Evolutionary conservation across 1,140 invertebrate genomes (phyloP), one percentile per base, ranked within the genome.

Genomic region (Pseudomyrmex dendroicus): DNA sequence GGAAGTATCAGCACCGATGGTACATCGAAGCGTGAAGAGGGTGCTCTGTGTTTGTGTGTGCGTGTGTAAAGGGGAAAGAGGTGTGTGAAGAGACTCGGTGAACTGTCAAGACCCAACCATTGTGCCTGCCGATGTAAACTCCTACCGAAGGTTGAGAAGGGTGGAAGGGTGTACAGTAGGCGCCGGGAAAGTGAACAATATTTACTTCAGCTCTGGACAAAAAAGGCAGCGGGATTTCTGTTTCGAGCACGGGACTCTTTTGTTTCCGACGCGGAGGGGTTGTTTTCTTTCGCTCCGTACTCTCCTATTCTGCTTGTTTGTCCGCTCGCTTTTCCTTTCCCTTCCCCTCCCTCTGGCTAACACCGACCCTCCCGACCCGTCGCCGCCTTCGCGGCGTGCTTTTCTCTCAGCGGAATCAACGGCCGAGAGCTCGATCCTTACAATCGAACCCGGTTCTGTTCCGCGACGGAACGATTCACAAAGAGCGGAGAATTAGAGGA

Each of bases 191-290:
- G 35, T 70, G 83, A 87, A 91, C 90, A 91, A 92, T 89, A 89
- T 91, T 91, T 91, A 88, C 86, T 84, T 78, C 86, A 52, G 57
- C 15, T 74, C 83, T 76, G 73, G 64, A 66, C 66, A 82, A 80
- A 78, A 85, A 84, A 82, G 86, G 83, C 73, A 80, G 76, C 76
- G 76, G 73, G 73, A 89, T 90, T 90, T 86, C 84, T 89, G 90
- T 85, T 86, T 83, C 86, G 83, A 89, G 84, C 89, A 86, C 52
- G 73, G 84, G 83, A 89, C 70, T 89, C 88, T 90, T 92, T 90
- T 89, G 90, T 92, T 91, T 88, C 73, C 72, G 66, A 57, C 74
- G 61, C 57, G 57, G 25, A 78, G 66, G 62, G 20, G 66, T 61
- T 73, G 67, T 87, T 77, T 73, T 68, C 73, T 76, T 70, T 83